Conservation (phyloP, 1,140 invertebrate species). For the Drusus annulatus region DNA sequence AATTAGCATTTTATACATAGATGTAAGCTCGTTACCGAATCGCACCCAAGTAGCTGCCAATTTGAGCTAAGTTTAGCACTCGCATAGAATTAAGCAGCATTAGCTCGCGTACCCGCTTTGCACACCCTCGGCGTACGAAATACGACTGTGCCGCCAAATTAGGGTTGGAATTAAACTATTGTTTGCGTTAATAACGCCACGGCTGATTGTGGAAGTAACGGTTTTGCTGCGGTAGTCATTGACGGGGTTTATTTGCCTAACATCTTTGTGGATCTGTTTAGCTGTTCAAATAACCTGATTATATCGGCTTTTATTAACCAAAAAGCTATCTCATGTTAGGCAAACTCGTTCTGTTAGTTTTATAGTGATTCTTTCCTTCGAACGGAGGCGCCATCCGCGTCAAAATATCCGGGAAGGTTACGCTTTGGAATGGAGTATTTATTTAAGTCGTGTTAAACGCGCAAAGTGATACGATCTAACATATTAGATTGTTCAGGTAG, state of each 20-base stretch:
- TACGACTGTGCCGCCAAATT: not conserved
- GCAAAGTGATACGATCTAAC: too few relatives aligned
- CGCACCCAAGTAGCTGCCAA: too few relatives aligned
- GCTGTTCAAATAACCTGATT: slow-evolving; percentile 10
- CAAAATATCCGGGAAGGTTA: too few relatives aligned
- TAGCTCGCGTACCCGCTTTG: too few relatives aligned
- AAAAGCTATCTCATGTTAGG: slow-evolving; percentile 2
- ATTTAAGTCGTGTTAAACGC: too few relatives aligned
- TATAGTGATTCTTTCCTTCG: not conserved
- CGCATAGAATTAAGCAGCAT: too few relatives aligned
- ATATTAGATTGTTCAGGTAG: too few relatives aligned
- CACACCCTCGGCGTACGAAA: too few relatives aligned
- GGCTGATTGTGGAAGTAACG: slow-evolving; percentile 11
- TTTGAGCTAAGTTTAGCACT: too few relatives aligned
- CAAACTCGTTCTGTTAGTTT: not conserved
- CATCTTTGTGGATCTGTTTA: slow-evolving; percentile 6
- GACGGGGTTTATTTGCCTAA: slow-evolving; percentile 10
- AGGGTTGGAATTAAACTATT: slow-evolving; percentile 25
- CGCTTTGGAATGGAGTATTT: too few relatives aligned
- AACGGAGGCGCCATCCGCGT: not conserved
- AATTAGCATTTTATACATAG: too few relatives aligned
- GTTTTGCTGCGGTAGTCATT: slow-evolving; percentile 18
- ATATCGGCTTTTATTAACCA: slow-evolving; percentile 1
- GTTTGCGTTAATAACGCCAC: slow-evolving; percentile 26
- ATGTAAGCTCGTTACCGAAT: too few relatives aligned